Conservation (phyloP, 1,140 invertebrate species). For the Halesus radiatus region DNA sequence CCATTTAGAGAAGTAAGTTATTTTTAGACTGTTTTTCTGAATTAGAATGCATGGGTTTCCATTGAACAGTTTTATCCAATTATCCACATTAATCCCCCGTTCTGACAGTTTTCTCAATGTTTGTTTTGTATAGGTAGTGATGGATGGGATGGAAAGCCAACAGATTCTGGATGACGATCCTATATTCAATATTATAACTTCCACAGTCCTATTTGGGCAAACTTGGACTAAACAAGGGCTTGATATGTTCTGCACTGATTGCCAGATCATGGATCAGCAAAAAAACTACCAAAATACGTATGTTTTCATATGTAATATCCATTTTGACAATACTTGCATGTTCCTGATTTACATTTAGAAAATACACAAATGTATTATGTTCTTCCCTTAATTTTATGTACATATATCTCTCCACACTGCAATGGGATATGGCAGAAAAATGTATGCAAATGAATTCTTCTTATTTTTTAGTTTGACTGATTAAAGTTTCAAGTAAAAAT, state of each 20-base stretch:
- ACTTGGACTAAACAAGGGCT: constrained; percentile 75
- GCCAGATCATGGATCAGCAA: constrained; percentile 69
- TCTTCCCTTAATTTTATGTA: too few relatives aligned
- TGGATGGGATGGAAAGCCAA: constrained; percentile 50
- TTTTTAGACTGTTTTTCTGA: constrained; percentile 53
- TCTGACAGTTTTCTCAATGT: constrained; percentile 24
- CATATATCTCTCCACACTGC: too few relatives aligned
- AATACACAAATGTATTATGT: too few relatives aligned
- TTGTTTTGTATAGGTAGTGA: constrained; percentile 47
- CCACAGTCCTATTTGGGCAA: constrained; percentile 74
- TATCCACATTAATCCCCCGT: constrained; percentile 34
- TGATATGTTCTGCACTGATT: constrained; percentile 72
- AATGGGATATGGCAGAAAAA: too few relatives aligned
- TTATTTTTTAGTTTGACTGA: too few relatives aligned
- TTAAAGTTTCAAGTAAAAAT: too few relatives aligned
- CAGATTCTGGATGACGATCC: constrained; percentile 69
- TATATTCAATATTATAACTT: constrained; percentile 77
- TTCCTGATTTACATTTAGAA: neutral
- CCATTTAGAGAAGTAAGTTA: constrained; percentile 69
- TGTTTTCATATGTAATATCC: constrained; percentile 33
- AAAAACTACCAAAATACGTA: constrained; percentile 60
- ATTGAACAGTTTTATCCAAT: constrained; percentile 31
- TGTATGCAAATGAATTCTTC: too few relatives aligned
- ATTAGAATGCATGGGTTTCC: constrained; percentile 32
- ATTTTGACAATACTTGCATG: constrained; percentile 4